A percentile compares a stretch with the other conserved stretches of the same genome.
Evolutionary conservation across 2,888 invertebrate species (phyloP).

Genomic region (Epistrophe grossulariae): DNA sequence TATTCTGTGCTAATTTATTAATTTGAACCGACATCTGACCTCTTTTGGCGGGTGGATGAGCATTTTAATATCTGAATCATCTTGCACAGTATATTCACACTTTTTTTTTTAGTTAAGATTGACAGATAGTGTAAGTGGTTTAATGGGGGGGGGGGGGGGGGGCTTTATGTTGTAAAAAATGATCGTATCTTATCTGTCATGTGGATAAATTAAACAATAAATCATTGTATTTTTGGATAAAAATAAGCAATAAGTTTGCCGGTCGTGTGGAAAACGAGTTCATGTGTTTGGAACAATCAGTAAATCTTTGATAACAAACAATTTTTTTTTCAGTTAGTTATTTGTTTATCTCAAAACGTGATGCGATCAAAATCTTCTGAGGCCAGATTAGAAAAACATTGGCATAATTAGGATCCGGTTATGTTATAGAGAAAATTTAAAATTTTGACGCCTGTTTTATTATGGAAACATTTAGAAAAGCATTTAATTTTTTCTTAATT

Average conservation of each 20-base stretch:
- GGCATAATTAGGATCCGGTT: too few species aligned
- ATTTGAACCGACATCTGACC: slow-evolving; percentile 80
- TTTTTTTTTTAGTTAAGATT: slow-evolving; percentile 47
- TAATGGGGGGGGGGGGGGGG: too few species aligned
- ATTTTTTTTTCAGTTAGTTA: too few species aligned
- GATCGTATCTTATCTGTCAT: slow-evolving; percentile 66
- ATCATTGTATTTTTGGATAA: background rate
- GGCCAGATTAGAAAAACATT: too few species aligned
- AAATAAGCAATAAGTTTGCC: background rate
- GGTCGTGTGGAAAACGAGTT: background rate
- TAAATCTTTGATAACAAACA: too few species aligned
- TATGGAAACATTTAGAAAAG: too few species aligned
- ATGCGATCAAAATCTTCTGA: too few species aligned
- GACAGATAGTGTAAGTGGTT: slow-evolving; percentile 50
- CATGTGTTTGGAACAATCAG: background rate
- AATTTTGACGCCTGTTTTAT: too few species aligned
- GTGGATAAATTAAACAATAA: slow-evolving; percentile 9
- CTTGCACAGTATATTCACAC: slow-evolving; percentile 28
- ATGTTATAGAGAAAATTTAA: too few species aligned
- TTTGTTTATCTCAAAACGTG: too few species aligned
- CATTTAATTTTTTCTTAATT: too few species aligned
- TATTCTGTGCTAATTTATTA: slow-evolving; percentile 78
- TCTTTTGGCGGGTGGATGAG: slow-evolving; percentile 74
- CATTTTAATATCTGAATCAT: slow-evolving; percentile 70
- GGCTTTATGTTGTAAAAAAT: slow-evolving; percentile 28